phyloP scores from a whole-genome alignment of 2,888 invertebrate genomes.

The Rugalucina vietnamica region DNA sequence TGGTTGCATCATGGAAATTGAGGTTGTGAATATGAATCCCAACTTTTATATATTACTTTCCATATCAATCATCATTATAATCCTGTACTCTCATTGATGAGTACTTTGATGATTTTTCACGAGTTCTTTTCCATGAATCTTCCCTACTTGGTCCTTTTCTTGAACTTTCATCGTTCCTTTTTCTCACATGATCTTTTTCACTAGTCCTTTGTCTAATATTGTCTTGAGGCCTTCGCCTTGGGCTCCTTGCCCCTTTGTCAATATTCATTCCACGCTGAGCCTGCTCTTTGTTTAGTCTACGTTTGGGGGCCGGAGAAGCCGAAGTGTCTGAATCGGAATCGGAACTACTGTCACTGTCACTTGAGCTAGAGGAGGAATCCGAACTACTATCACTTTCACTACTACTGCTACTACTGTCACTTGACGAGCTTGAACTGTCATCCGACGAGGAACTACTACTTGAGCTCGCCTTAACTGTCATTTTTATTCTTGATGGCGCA shows the following conservation, averaged over 20 bases:
- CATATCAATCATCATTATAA: background rate
- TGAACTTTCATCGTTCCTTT: background rate
- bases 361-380: slow-evolving; percentile 5
- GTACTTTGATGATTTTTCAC: background rate
- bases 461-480: slow-evolving; percentile 11
- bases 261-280: too few species aligned
- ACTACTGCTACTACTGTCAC: slow-evolving; percentile 28
- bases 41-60: too few species aligned
- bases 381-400: slow-evolving; percentile 17
- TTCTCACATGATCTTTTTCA: background rate
- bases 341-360: background rate
- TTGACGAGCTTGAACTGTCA: slow-evolving; percentile 44
- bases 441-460: slow-evolving; percentile 34
- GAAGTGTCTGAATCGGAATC: background rate
- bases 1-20: too few species aligned
- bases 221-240: background rate
- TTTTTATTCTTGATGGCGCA: slow-evolving; percentile 10
- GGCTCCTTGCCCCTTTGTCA: too few species aligned
- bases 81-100: background rate
- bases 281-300: background rate
- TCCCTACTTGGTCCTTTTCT: background rate
- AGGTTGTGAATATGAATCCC: too few species aligned
- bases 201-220: background rate
- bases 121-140: background rate
- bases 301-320: background rate